Base-by-base conservation (phyloP, 2,888 invertebrate species). In the Drosophila nigricruria region DNA sequence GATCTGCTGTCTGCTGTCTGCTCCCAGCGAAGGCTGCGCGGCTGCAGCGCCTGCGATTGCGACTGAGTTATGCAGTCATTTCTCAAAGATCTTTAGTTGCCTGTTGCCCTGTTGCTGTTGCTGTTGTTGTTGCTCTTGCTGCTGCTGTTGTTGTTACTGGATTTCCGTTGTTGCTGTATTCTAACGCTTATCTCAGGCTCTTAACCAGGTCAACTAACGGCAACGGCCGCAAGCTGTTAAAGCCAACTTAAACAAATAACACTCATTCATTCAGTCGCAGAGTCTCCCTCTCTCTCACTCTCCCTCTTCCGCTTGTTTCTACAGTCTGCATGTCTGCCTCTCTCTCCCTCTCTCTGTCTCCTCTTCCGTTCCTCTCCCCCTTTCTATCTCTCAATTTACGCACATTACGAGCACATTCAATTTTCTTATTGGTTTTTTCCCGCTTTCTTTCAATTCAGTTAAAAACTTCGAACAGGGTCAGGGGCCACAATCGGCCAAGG, bases 131-230 rank as follows among this genome's bases (percentile, higher is more conserved):
- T 62, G 59, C 9, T 60, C 59, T 12, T 73, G 50, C 6, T 70
- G 53, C 4, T 65, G 66, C 3, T 63, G 72, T 20, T 73, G 59
- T 45, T 66, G 73, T 64, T 64, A 71, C 64, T 67, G 75, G 64
- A 75, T 80, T 77, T 80, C 76, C 76, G 79, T 61, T 62, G 71
- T 58, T 79, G 68, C 49, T 63, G 80, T 81, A 73, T 82, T 81
- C 77, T 82, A 82, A 69, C 80, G 82, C 80, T 80, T 80, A 80
- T 82, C 80, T 80, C 60, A 72, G 63, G 50, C 77, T 73, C 73
- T 71, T 81, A 82, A 87, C 82, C 85, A 87, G 87, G 90, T 89
- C 87, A 87, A 87, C 89, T 87, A 87, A 87, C 87, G 90, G 87
- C 84, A 72, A 80, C 81, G 65, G 74, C 87, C 81, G 79, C 84